These are phyloP conservation scores for Harpalus rubripes DNA, from an alignment of 2,888 invertebrate species.

Conservation along the genomic window DNA sequence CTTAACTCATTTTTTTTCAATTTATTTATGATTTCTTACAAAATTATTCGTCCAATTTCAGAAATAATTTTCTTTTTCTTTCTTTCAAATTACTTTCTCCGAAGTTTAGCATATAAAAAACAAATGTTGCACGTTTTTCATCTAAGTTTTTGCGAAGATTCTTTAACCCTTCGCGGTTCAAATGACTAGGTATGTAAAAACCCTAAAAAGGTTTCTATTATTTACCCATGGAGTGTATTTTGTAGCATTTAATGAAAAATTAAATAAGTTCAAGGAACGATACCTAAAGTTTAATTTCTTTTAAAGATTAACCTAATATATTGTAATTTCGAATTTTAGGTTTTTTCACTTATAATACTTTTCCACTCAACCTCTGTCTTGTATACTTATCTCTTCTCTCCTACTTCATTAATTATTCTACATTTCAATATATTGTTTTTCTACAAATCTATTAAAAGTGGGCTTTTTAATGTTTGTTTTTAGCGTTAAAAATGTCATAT, in stretches of 20 bases:
- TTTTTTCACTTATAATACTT: too few relatives aligned
- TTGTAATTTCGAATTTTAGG: too few relatives aligned
- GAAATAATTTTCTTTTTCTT: slow-evolving; percentile 39
- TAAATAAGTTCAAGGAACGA: neutral
- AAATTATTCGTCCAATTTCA: slow-evolving; percentile 37
- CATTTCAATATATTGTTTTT: too few relatives aligned
- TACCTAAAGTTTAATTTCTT: neutral
- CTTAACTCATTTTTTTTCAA: slow-evolving; percentile 34
- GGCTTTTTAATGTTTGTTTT: too few relatives aligned
- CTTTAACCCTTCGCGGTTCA: neutral
- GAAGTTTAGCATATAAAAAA: neutral
- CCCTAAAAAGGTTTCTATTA: neutral
- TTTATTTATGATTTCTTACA: slow-evolving; percentile 31
- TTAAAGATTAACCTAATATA: too few relatives aligned
- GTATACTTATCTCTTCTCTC: too few relatives aligned
- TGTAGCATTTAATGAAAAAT: neutral
- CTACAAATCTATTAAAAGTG: too few relatives aligned
- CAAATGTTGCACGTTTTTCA: neutral
- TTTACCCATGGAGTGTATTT: neutral
- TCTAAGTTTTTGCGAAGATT: neutral
- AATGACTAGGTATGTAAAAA: neutral
- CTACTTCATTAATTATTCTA: too few relatives aligned
- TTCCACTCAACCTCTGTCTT: too few relatives aligned
- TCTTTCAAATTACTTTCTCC: slow-evolving; percentile 28
- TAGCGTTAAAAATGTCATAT: too few relatives aligned